Percentiles rank a stretch among this genome's conserved stretches.
Evolutionary conservation across 2,888 invertebrate genomes (phyloP).

Genomic region (Epinotia bilunana): DNA sequence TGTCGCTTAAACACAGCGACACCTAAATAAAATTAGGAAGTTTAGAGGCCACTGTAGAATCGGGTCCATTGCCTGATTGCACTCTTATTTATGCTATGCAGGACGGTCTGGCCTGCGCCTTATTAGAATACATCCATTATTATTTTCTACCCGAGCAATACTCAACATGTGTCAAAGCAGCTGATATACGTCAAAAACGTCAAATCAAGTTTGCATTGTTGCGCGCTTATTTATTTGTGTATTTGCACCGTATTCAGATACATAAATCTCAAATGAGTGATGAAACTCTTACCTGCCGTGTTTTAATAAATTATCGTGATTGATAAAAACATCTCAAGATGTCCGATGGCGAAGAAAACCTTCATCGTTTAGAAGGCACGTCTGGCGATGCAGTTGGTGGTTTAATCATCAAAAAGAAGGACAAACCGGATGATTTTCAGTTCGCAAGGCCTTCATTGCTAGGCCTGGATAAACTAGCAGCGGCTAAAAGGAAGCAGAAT

Average conservation of each 20-base stretch:
- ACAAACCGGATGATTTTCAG: constrained; percentile 87
- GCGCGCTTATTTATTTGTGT: constrained; percentile 28
- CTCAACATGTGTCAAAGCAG: constrained; percentile 2
- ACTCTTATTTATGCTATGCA: too few species aligned
- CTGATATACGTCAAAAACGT: constrained; percentile 16
- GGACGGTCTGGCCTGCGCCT: background rate
- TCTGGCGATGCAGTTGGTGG: constrained; percentile 87
- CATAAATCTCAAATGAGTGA: background rate
- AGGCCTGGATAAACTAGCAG: constrained; percentile 94
- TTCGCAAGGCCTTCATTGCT: constrained; percentile 90
- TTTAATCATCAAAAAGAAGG: constrained; percentile 87
- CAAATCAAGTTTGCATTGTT: constrained; percentile 29
- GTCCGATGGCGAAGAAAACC: constrained; percentile 82
- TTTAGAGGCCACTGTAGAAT: too few species aligned
- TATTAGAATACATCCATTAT: constrained; percentile 14
- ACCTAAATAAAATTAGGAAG: too few species aligned
- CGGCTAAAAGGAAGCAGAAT: constrained; percentile 88
- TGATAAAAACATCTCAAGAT: constrained; percentile 52
- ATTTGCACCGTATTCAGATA: background rate
- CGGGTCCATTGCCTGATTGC: too few species aligned
- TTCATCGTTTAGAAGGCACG: constrained; percentile 90
- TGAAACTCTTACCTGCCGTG: background rate
- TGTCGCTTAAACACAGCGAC: too few species aligned
- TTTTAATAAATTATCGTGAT: background rate
- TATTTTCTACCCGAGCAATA: constrained; percentile 7